Conservation (phyloP, 2,797 vertebrate genomes). For the Melanotaenia pygmaea region DNA sequence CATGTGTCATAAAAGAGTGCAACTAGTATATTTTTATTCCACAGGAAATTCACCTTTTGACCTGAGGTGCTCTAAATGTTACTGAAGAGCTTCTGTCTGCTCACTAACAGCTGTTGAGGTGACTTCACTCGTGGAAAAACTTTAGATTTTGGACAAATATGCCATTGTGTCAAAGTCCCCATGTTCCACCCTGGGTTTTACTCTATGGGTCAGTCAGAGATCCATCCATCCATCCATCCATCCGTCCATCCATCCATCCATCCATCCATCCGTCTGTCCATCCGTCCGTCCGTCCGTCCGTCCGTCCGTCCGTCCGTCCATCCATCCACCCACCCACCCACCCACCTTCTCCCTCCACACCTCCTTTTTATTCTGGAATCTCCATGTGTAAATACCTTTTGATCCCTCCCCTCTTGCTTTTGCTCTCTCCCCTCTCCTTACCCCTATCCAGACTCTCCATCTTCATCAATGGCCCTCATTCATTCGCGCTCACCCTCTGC, state of each 20-base stretch:
- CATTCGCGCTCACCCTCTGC: slow-evolving; percentile 68
- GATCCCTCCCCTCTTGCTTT: slow-evolving; percentile 60
- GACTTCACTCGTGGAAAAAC: slow-evolving; percentile 64
- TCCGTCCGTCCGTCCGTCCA: too few species aligned
- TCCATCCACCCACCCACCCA: too few species aligned
- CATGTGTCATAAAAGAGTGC: too few species aligned
- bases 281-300: too few species aligned
- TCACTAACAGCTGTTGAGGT: slow-evolving; percentile 25
- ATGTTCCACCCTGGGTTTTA: slow-evolving; percentile 49
- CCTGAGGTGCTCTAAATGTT: slow-evolving; percentile 6
- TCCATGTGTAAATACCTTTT: slow-evolving; percentile 69
- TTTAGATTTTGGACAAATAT: slow-evolving; percentile 37
- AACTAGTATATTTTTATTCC: too few species aligned
- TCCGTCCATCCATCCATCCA: too few species aligned
- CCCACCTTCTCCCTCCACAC: slow-evolving; percentile 21
- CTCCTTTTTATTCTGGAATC: slow-evolving; percentile 42
- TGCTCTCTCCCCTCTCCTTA: slow-evolving; percentile 42
- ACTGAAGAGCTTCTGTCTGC: slow-evolving; percentile 1
- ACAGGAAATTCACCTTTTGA: neutral
- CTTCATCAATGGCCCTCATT: slow-evolving; percentile 76
- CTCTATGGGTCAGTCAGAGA: slow-evolving; percentile 62
- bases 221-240: slow-evolving; percentile 20
- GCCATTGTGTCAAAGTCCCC: slow-evolving; percentile 41
- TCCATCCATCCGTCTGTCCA: too few species aligned
- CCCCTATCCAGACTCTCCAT: slow-evolving; percentile 46